These are phyloP conservation scores for Rhabdophis nuchalis DNA, from an alignment of 2,797 vertebrate species.

Conservation along the genomic window DNA sequence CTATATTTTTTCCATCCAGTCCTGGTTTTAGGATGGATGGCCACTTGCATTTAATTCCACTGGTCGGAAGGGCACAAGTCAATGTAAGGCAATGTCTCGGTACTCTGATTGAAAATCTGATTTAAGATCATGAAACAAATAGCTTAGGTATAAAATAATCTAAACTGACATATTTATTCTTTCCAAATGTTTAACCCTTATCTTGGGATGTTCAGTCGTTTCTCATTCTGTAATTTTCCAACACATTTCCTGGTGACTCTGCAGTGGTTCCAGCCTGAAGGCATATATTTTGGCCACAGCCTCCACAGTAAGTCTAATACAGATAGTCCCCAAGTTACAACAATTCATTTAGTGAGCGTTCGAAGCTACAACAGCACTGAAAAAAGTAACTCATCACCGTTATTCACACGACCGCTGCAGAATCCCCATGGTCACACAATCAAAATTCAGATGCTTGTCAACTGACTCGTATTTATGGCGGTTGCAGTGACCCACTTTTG, in stretches of 20 bases:
- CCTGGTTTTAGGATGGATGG: constrained; percentile 43
- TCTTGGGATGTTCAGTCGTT: not conserved
- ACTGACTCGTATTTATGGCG: no score
- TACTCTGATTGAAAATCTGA: not conserved
- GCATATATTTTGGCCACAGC: not conserved
- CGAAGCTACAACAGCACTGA: no score
- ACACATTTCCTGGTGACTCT: not conserved
- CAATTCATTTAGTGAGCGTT: no score
- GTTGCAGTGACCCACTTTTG: no score
- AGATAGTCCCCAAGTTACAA: no score
- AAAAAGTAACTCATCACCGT: no score
- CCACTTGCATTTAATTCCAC: constrained; percentile 27
- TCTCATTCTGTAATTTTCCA: not conserved
- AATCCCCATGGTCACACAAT: no score
- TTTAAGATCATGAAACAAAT: not conserved
- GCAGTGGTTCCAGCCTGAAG: not conserved
- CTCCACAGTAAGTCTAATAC: not conserved
- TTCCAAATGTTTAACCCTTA: not conserved
- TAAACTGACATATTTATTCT: not conserved
- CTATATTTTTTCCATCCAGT: constrained; percentile 51
- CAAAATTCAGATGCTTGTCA: no score
- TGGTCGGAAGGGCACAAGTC: constrained; percentile 29
- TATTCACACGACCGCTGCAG: no score
- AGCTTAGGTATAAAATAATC: not conserved
- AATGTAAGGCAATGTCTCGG: not conserved